A percentile compares a stretch with the other conserved stretches of the same genome.
Conservation (phyloP, 1,140 invertebrate genomes). For the Diorhabda sublineata region DNA sequence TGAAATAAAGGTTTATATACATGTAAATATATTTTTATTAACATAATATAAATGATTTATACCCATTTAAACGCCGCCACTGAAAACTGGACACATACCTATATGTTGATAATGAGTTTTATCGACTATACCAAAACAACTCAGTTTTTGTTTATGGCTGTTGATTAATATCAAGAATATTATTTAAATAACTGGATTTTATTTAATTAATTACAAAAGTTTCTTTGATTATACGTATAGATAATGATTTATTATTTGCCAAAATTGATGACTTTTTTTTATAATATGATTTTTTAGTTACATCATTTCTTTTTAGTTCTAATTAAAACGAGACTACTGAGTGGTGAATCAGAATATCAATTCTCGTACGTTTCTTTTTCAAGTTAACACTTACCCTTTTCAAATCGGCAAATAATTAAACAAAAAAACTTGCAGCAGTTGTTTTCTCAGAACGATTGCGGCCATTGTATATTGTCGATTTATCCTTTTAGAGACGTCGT, state of each 20-base stretch:
- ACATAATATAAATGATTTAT: no score
- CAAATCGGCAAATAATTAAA: background rate
- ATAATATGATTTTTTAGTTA: background rate
- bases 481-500: background rate
- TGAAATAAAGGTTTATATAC: no score
- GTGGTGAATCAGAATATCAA: background rate
- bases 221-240: background rate
- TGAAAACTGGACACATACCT: no score
- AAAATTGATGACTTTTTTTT: background rate
- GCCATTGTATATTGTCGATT: background rate
- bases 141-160: no score
- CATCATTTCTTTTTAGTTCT: background rate
- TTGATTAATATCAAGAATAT: no score
- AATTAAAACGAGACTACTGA: background rate
- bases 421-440: background rate
- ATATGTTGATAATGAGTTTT: no score
- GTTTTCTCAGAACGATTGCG: background rate
- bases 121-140: no score
- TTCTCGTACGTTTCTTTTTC: background rate
- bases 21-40: no score
- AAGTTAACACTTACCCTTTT: background rate
- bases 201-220: background rate
- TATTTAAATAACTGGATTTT: background rate
- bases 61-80: no score
- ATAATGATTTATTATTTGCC: background rate